These are phyloP conservation scores for Stenichneumon culpator DNA, from an alignment of 2,888 invertebrate genomes.

Conservation along the genomic window DNA sequence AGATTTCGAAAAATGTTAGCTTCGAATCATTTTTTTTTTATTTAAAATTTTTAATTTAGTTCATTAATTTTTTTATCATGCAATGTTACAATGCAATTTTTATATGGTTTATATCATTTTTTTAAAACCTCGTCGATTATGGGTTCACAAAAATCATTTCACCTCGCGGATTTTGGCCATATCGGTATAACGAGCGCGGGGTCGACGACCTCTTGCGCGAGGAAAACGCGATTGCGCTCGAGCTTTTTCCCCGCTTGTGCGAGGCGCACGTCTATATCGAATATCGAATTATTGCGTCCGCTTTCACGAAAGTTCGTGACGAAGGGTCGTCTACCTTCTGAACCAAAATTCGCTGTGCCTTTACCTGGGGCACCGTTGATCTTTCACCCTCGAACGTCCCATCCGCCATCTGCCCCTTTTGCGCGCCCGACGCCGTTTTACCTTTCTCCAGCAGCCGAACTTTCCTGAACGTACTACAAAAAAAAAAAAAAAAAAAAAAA, in stretches of 20 bases:
- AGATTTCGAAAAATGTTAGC: no score
- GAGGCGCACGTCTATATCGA: background rate
- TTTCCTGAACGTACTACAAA: background rate
- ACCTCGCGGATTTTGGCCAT: slow-evolving; percentile 12
- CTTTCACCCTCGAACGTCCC: slow-evolving; percentile 39
- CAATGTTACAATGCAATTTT: no score
- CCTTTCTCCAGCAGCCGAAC: background rate
- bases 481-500: background rate
- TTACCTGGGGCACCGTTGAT: slow-evolving; percentile 29
- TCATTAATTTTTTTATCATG: no score
- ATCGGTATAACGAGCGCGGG: slow-evolving; percentile 3
- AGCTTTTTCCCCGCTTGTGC: background rate
- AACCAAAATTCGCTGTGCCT: slow-evolving; percentile 31
- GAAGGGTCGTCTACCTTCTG: slow-evolving; percentile 32
- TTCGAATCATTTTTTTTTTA: no score
- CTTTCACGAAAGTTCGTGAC: slow-evolving; percentile 25
- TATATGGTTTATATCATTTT: no score
- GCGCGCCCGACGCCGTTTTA: background rate
- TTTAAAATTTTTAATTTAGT: no score
- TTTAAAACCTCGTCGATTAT: background rate
- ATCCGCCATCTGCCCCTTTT: slow-evolving; percentile 51
- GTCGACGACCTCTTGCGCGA: slow-evolving; percentile 42
- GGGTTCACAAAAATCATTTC: background rate
- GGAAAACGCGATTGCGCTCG: slow-evolving; percentile 51
- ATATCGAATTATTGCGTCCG: slow-evolving; percentile 10